Evolutionary conservation across 2,113 vertebrate species (phyloP).

Genomic region (Dasypus novemcinctus): DNA sequence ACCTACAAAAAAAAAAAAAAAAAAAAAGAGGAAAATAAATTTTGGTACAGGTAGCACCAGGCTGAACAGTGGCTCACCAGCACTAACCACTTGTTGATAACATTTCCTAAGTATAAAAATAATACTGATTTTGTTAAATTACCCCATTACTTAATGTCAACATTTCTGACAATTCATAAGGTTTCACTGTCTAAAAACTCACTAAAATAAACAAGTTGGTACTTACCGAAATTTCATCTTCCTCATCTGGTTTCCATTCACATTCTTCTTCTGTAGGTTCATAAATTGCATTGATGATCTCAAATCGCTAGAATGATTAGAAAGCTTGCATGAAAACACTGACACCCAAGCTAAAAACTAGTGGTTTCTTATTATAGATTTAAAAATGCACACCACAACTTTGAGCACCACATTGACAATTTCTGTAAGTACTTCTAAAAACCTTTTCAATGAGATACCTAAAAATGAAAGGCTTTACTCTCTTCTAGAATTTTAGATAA

Average conservation of each 20-base stretch:
- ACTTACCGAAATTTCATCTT: conserved; percentile 98
- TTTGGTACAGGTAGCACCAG: background rate
- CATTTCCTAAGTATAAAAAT: background rate
- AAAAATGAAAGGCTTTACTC: background rate
- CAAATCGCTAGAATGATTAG: conserved; percentile 90
- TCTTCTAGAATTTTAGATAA: conserved; percentile 40
- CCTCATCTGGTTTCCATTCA: conserved; percentile 96
- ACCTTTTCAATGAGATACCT: background rate
- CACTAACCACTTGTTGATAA: background rate
- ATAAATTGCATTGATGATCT: conserved; percentile 97
- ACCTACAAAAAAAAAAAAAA: background rate
- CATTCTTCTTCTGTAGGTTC: conserved; percentile 99
- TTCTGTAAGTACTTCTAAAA: background rate
- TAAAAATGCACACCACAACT: background rate
- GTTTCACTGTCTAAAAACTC: background rate
- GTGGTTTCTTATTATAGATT: background rate
- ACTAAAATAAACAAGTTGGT: conserved; percentile 16
- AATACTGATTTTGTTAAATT: background rate
- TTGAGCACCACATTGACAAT: background rate
- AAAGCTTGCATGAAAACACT: conserved; percentile 12
- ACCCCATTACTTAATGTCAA: background rate
- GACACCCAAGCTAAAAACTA: background rate
- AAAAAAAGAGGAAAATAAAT: background rate
- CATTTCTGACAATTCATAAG: background rate
- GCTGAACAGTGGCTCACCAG: background rate